These are phyloP conservation scores for Acleris holmiana DNA, from an alignment of 2,888 invertebrate genomes.

Conservation along the genomic window DNA sequence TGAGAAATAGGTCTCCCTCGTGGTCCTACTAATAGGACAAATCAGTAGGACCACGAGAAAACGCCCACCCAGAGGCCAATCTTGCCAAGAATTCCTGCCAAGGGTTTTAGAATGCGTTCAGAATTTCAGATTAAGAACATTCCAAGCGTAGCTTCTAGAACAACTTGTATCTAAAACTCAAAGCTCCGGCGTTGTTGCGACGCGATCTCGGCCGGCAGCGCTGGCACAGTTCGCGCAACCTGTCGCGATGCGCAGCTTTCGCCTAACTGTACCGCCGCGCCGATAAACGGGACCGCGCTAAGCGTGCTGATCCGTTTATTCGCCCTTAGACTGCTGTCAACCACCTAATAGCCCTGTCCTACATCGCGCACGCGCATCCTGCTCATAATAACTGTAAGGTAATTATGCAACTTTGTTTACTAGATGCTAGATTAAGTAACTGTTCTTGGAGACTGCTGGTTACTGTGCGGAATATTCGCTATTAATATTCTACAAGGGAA, in stretches of 20 bases:
- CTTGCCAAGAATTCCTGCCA: too few relatives aligned
- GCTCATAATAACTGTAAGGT: conserved; percentile 19
- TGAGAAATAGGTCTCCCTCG: too few relatives aligned
- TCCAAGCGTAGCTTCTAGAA: too few relatives aligned
- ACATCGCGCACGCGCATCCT: conserved; percentile 2
- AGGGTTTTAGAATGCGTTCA: too few relatives aligned
- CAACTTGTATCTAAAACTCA: background rate
- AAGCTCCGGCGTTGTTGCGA: conserved; percentile 1
- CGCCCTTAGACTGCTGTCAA: conserved; percentile 25
- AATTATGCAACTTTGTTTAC: conserved; percentile 22
- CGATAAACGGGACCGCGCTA: conserved; percentile 48
- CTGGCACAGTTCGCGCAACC: conserved; percentile 44
- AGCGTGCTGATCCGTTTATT: conserved; percentile 45
- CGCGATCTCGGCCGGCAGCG: conserved; percentile 22
- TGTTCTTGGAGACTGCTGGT: too few relatives aligned
- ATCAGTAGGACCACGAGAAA: too few relatives aligned
- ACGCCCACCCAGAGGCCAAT: too few relatives aligned
- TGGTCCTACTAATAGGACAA: too few relatives aligned
- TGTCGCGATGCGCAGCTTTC: conserved; percentile 57
- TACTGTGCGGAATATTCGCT: too few relatives aligned
- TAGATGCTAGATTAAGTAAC: too few relatives aligned
- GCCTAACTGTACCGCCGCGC: conserved; percentile 58
- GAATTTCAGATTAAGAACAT: too few relatives aligned
- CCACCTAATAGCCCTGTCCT: conserved; percentile 24
- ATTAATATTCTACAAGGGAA: too few relatives aligned